Evolutionary conservation across 2,113 vertebrate species (phyloP).

Genomic region (Origma solitaria): DNA sequence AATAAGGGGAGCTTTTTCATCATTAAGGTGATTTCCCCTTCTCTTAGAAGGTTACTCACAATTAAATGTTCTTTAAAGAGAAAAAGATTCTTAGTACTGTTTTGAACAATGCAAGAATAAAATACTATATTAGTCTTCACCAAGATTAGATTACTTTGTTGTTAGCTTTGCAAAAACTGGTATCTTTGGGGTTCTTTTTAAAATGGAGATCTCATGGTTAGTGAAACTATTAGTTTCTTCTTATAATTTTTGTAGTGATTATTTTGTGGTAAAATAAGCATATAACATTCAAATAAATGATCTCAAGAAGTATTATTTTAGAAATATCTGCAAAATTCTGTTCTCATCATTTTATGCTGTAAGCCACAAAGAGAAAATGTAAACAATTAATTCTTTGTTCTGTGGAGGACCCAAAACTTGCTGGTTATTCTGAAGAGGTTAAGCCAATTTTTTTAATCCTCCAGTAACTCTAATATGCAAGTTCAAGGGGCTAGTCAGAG

Average conservation of each 20-base stretch:
- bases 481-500: neutral
- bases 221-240: neutral
- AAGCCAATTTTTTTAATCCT: neutral
- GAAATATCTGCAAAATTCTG: neutral
- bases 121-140: neutral
- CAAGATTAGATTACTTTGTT: neutral
- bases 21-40: neutral
- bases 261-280: neutral
- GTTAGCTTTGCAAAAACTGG: neutral
- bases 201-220: neutral
- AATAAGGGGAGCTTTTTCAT: neutral
- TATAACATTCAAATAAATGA: neutral
- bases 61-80: neutral
- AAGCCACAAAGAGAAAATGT: neutral
- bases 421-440: neutral
- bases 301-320: neutral
- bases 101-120: neutral
- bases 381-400: neutral
- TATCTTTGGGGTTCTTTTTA: neutral
- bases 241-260: neutral
- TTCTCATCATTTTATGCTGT: neutral
- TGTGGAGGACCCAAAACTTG: neutral
- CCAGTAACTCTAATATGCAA: neutral
- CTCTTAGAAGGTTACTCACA: neutral
- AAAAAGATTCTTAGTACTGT: neutral